Evolutionary conservation across 2,113 vertebrate species (phyloP).

Genomic region (Entomyzon cyanotis): DNA sequence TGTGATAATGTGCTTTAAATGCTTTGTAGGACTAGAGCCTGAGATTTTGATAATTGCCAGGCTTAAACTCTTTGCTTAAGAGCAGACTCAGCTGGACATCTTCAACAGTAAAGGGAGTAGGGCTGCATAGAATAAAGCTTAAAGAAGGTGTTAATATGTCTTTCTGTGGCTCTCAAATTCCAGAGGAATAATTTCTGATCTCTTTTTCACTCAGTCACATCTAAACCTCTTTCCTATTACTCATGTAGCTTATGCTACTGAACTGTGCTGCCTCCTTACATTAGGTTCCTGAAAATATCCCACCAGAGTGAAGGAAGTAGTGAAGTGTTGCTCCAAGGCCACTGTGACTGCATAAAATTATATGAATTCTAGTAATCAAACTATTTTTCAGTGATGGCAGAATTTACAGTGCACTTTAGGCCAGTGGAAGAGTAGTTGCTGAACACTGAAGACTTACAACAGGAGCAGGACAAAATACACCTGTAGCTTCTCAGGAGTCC

Average conservation of each 20-base stretch:
- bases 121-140: background rate
- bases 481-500: background rate
- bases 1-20: background rate
- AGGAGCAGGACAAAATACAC: background rate
- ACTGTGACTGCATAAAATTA: background rate
- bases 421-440: background rate
- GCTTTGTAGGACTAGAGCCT: background rate
- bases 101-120: background rate
- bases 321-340: background rate
- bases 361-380: background rate
- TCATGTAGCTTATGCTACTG: background rate
- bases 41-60: background rate
- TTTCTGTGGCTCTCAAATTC: background rate
- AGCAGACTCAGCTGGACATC: background rate
- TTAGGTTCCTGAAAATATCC: background rate
- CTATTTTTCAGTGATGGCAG: background rate
- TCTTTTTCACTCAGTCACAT: background rate
- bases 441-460: background rate
- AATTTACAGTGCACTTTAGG: background rate
- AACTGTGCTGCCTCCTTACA: background rate
- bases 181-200: background rate
- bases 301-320: background rate
- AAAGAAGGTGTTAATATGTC: background rate
- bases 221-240: background rate
- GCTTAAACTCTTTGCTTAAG: background rate